Evolutionary conservation across 2,797 vertebrate genomes (phyloP).

Genomic region (Huso huso): DNA sequence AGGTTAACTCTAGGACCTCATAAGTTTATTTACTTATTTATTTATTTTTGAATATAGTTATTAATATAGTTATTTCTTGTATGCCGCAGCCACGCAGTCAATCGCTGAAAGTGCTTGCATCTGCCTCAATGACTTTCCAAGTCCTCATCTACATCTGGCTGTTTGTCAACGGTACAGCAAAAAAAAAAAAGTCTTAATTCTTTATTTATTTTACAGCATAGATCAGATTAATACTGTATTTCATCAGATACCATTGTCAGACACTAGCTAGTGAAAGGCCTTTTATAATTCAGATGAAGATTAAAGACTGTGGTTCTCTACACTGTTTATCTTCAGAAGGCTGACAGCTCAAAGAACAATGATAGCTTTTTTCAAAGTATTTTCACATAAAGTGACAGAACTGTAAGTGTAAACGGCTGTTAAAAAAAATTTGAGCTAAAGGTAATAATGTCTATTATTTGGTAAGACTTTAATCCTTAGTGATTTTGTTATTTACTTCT

Average conservation of each 20-base stretch:
- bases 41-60: too few relatives aligned
- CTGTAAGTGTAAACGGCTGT: slow-evolving; percentile 26
- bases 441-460: slow-evolving; percentile 6
- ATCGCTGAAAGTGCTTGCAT: neutral
- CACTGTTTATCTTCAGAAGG: slow-evolving; percentile 34
- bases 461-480: slow-evolving; percentile 2
- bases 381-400: slow-evolving; percentile 31
- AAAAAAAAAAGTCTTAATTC: neutral
- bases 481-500: slow-evolving; percentile 19
- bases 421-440: slow-evolving; percentile 18
- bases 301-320: neutral
- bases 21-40: too few relatives aligned
- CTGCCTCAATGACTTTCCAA: neutral
- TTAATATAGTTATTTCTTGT: too few relatives aligned
- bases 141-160: neutral
- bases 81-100: neutral
- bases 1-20: too few relatives aligned
- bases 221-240: neutral
- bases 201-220: neutral
- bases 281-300: neutral
- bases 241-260: slow-evolving; percentile 1
- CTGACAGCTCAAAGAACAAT: slow-evolving; percentile 29
- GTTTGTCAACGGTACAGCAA: neutral
- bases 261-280: slow-evolving; percentile 5
- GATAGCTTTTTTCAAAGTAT: slow-evolving; percentile 23